Base-by-base conservation (phyloP, 2,113 vertebrate genomes). In the Chrysochloris asiatica region DNA sequence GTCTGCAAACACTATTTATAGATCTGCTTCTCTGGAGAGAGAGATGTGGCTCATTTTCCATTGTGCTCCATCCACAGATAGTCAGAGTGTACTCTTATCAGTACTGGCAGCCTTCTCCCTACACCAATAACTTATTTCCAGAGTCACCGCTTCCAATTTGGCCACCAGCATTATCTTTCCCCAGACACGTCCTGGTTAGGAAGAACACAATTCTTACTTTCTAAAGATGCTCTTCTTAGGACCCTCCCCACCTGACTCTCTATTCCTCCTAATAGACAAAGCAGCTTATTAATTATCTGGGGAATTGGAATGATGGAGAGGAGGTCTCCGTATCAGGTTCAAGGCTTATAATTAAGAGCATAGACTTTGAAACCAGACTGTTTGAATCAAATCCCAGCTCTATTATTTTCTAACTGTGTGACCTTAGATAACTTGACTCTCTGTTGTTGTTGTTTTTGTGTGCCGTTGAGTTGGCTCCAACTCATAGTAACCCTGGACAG, bases 381-480 rank as follows among this genome's bases (percentile, higher is more conserved):
- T 43, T 11, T 88, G 41, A 73, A 63, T 84, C 73, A 95, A 86
- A 89, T 85, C 56, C 45, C 14, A 45, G 50, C 33, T 89, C 41
- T 3, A 30, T 82, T 50, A 48, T 56, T 75, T 89, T 88, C 45
- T 71, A 93, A 41, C 78, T 75, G 9, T 92, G 89, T 92, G 91
- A 71, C 50, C n/a, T 89, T 89, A 84, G 28, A 81, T n/a, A 92
- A n/a, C n/a, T n/a, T n/a, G n/a, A n/a, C n/a, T n/a, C n/a, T n/a
- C n/a, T n/a, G n/a, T n/a, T n/a, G n/a, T n/a, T n/a, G n/a, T n/a
- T n/a, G n/a, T n/a, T n/a, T n/a, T n/a, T n/a, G n/a, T n/a, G n/a
- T n/a, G n/a, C n/a, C n/a, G n/a, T n/a, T n/a, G n/a, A 80, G 38
- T 93, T n/a, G n/a, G n/a, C n/a, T n/a, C n/a, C n/a, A n/a, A n/a